Percentiles rank a stretch among this genome's conserved stretches.
Evolutionary conservation across 2,888 invertebrate species (phyloP).

Genomic region (Tenthredo livida): DNA sequence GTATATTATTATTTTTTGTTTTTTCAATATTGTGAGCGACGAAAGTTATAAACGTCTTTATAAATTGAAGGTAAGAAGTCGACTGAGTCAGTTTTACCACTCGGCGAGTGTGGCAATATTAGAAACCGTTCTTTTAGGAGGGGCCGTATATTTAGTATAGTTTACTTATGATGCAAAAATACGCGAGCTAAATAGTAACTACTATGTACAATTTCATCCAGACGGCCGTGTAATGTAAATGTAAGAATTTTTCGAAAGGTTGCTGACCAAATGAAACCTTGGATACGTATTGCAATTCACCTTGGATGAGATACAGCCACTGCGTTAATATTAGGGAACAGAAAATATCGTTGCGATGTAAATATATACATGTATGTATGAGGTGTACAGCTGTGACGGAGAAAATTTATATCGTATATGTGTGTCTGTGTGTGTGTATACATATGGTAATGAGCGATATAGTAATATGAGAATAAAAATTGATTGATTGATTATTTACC

Average conservation of each 20-base stretch:
- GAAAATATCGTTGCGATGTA: background rate
- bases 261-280: slow-evolving; percentile 68
- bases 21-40: background rate
- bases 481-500: slow-evolving; percentile 58
- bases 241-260: slow-evolving; percentile 56
- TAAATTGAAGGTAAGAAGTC: background rate
- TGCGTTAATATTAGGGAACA: slow-evolving; percentile 12
- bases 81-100: background rate
- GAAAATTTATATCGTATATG: background rate
- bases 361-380: background rate
- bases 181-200: slow-evolving; percentile 50
- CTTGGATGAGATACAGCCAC: slow-evolving; percentile 59
- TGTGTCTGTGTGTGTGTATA: background rate
- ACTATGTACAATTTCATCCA: slow-evolving; percentile 21
- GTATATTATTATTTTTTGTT: background rate
- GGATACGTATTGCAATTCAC: slow-evolving; percentile 63
- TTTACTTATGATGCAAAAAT: slow-evolving; percentile 55
- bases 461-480: background rate
- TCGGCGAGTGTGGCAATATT: slow-evolving; percentile 47
- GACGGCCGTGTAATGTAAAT: slow-evolving; percentile 38
- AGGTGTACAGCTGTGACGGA: slow-evolving; percentile 18
- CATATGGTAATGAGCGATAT: slow-evolving; percentile 16
- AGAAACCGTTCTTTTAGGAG: slow-evolving; percentile 48
- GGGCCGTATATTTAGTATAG: slow-evolving; percentile 53
- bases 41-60: background rate